phyloP scores from a whole-genome alignment of 2,888 invertebrate genomes.

The Lasioglossum pauxillum region DNA sequence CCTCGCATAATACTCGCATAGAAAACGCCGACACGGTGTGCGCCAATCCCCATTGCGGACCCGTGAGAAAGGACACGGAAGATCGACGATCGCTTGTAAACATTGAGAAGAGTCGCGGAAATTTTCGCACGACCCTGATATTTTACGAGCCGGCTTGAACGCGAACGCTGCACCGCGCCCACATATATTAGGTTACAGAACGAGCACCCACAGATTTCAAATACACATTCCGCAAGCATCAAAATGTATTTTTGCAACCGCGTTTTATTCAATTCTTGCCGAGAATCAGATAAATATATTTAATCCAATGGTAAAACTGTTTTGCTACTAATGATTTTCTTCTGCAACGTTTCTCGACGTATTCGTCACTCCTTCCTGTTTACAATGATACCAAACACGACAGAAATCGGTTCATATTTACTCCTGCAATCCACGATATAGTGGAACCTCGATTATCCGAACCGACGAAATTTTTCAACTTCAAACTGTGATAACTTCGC shows the following conservation, averaged over 20 bases:
- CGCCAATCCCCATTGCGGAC: constrained; percentile 47
- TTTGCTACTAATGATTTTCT: too few species aligned
- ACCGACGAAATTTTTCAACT: not conserved
- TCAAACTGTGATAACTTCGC: too few species aligned
- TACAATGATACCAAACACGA: not conserved
- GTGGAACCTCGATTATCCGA: not conserved
- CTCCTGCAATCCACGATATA: not conserved
- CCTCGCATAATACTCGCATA: constrained; percentile 62
- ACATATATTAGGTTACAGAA: constrained; percentile 7
- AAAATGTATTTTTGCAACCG: not conserved
- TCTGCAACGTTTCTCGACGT: too few species aligned
- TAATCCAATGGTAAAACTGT: too few species aligned
- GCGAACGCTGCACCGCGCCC: constrained; percentile 25
- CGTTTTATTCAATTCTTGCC: not conserved
- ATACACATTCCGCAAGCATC: not conserved
- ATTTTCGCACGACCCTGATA: constrained; percentile 71
- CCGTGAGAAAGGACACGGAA: constrained; percentile 71
- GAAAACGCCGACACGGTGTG: constrained; percentile 39
- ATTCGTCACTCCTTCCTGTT: too few species aligned
- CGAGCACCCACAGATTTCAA: not conserved
- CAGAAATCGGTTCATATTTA: not conserved
- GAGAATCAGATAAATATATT: too few species aligned
- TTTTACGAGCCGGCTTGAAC: constrained; percentile 51
- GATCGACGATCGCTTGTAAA: constrained; percentile 70
- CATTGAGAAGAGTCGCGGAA: constrained; percentile 60